Percentiles rank a stretch among this genome's conserved stretches.
These are phyloP conservation scores for Leucoraja erinaceus DNA, from an alignment of 2,113 vertebrate genomes.

Conservation along the genomic window DNA sequence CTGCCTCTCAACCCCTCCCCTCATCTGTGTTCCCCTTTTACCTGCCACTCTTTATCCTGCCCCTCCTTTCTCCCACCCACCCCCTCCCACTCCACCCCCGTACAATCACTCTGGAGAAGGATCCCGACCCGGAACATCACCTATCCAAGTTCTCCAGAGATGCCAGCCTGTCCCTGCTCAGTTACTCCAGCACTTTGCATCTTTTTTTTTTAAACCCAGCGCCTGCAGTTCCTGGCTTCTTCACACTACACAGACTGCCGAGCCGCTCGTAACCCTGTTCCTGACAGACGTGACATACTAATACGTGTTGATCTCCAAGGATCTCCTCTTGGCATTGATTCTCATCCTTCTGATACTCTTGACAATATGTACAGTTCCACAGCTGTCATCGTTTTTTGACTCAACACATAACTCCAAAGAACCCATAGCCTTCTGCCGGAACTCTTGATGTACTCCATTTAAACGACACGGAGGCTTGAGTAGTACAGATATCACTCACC, in stretches of 20 bases:
- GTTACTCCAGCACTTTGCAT: no score
- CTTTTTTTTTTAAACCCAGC: no score
- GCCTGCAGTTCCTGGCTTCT: no score
- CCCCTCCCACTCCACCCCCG: no score
- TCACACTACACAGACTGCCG: neutral
- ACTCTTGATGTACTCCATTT: neutral
- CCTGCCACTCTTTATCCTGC: no score
- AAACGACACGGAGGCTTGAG: neutral
- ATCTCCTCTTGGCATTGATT: neutral
- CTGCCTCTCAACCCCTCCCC: no score
- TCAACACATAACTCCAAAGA: neutral
- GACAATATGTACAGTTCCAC: slow-evolving; percentile 29
- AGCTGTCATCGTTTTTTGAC: neutral
- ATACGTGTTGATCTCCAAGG: slow-evolving; percentile 17
- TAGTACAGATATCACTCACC: neutral
- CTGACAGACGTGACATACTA: slow-evolving; percentile 9
- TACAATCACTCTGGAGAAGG: no score
- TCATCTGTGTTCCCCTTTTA: no score
- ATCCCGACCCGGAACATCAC: no score
- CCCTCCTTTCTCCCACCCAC: no score
- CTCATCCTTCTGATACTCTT: neutral
- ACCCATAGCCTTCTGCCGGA: neutral
- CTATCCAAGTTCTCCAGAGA: no score
- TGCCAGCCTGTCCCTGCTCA: no score
- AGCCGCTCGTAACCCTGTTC: neutral